A percentile compares a stretch with the other conserved stretches of the same genome.
Conservation (phyloP, 2,888 invertebrate genomes). For the Argyresthia goedartella region DNA sequence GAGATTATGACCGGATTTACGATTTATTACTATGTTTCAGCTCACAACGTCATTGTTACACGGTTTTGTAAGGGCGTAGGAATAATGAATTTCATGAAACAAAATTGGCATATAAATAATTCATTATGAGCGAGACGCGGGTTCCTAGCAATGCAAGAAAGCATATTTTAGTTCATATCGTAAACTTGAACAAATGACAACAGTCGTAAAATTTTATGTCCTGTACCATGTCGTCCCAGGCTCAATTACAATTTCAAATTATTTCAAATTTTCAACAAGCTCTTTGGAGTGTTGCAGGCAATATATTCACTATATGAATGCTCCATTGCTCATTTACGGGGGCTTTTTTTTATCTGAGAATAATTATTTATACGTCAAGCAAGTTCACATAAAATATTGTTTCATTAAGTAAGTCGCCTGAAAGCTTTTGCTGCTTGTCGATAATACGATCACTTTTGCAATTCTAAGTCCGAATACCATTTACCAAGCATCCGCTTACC, state of each 20-base stretch:
- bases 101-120: conserved; percentile 59
- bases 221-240: conserved; percentile 38
- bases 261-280: conserved; percentile 52
- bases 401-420: too few species aligned
- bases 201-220: conserved; percentile 59
- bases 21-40: conserved; percentile 22
- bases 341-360: too few species aligned
- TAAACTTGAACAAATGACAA: conserved; percentile 60
- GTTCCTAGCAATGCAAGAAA: conserved; percentile 53
- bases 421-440: too few species aligned
- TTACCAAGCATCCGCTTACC: too few species aligned
- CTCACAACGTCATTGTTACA: conserved; percentile 29
- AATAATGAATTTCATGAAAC: conserved; percentile 43
- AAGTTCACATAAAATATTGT: too few species aligned
- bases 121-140: conserved; percentile 42
- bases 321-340: too few species aligned
- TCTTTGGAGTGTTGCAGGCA: neutral
- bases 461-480: too few species aligned
- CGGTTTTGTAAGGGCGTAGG: conserved; percentile 27
- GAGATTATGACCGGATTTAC: conserved; percentile 18
- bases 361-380: too few species aligned
- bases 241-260: conserved; percentile 69
- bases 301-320: too few species aligned
- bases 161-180: conserved; percentile 57
- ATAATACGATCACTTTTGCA: too few species aligned